Evolutionary conservation across 2,797 vertebrate genomes (phyloP), one percentile per base, ranked within the genome.

Genomic region (Miichthys miiuy): DNA sequence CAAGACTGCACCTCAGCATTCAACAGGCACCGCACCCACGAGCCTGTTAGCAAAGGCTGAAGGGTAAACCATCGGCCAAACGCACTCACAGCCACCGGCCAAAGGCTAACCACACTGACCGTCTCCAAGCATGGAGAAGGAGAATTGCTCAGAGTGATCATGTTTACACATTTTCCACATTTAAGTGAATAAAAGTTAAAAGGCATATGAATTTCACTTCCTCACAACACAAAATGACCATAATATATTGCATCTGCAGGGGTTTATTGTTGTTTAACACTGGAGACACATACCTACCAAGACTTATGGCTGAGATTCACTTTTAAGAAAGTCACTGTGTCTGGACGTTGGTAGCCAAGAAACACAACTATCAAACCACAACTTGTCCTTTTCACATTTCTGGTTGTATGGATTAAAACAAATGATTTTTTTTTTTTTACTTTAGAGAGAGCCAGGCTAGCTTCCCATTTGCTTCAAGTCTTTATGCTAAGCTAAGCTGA

Each of bases 1-100:
- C 86, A 88, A 78, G 79, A 81, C 86, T 78, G 77, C 86, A 88
- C 85, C 87, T 92, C 86, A 68, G 74, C 76, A 56, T 51, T 87
- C 72, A 47, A 73, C 69, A 63, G 55, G 54, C 64, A 76, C 89
- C 72, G 44, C 87, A 75, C 88, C 89, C 83, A 62, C 21, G 34
- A 72, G 20, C 41, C 75, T 20, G 56, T 78, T 17, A 76, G 79
- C 75, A 55, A 74, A 68, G 64, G 80, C 46, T 68, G 73, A 78
- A 65, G 67, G 69, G 69, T 85, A 84, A 82, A 85, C 56, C 70
- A 58, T 73, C 50, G 34, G 17, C 30, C 62, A 82, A 68, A 68
- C 20, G 11, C 75, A n/a, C 20, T 23, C 64, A 83, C 60, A 68
- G 54, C 65, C 68, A 21, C 51, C 13, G 55, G 79, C 79, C 68